phyloP scores from a whole-genome alignment of 2,113 vertebrate species.

The Toxotes jaculatrix region DNA sequence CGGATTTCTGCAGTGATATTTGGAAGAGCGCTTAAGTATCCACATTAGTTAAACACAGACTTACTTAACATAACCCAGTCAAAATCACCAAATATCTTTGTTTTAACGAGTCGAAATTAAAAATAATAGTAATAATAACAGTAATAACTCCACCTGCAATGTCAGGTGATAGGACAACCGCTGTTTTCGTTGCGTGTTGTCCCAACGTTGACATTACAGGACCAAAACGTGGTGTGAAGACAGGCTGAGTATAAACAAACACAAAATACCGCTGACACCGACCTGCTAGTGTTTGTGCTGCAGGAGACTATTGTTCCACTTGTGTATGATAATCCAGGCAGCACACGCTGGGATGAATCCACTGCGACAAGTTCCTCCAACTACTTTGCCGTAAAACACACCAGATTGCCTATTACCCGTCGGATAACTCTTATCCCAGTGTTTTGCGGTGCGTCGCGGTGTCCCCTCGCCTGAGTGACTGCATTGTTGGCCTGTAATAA shows the following conservation, averaged over 20 bases:
- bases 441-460: constrained; percentile 13
- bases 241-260: constrained; percentile 21
- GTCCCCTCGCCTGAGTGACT: constrained; percentile 12
- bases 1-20: background rate
- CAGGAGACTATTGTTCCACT: constrained; percentile 78
- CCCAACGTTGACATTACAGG: background rate
- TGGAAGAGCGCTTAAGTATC: background rate
- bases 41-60: background rate
- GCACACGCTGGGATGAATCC: constrained; percentile 66
- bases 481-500: constrained; percentile 1
- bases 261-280: constrained; percentile 44
- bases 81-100: background rate
- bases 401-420: constrained; percentile 3
- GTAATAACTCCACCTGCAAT: constrained; percentile 63
- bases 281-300: constrained; percentile 74
- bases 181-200: background rate
- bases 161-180: constrained; percentile 50
- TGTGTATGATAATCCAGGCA: constrained; percentile 70
- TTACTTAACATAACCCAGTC: background rate
- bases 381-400: constrained; percentile 65
- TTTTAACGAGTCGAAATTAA: background rate
- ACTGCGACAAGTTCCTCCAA: constrained; percentile 83
- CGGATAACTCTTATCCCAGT: constrained; percentile 13
- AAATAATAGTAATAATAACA: too few relatives aligned
- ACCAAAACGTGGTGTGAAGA: background rate